Evolutionary conservation across 1,140 invertebrate genomes (phyloP), one percentile per base, ranked within the genome.

Genomic region (Musca domestica): DNA sequence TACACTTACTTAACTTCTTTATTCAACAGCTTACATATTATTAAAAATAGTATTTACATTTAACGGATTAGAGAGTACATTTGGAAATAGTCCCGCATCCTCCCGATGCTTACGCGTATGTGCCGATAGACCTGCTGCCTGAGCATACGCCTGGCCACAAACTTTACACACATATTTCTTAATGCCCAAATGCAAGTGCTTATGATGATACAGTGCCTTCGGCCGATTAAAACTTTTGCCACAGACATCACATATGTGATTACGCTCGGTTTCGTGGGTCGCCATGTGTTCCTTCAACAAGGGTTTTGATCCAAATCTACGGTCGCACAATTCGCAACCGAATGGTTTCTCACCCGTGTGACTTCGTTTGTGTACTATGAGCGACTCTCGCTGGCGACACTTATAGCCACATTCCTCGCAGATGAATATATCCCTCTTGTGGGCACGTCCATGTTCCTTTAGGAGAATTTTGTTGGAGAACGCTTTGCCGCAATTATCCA

Each of bases 311-410:
- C 92, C 90, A 81, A 94, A 93, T 0, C 88, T 89, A 9, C 90
- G 89, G 34, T 85, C 81, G 74, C 91, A 93, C 0, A 88, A 81
- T 7, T 86, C 81, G 74, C 91, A 93, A 74, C 89, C 88, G 69
- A 87, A 90, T 0, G 91, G 91, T 12, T 90, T 81, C 81, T 93
- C 91, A 20, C 91, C 91, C 0, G 91, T 93, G 79, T 94, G 92
- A 0, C 17, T 22, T 10, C 61, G 61, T 64, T 41, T 34, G 17
- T 64, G 61, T 12, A 20, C 52, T 2, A 25, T 7, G 0, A 56
- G 25, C 2, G 52, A 56, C n/a, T 56, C 52, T 1, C 22, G 52
- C 27, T 25, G 19, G 1, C 22, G 22, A 56, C 52, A 56, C 17
- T 56, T 56, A 25, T 56, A 56, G 2, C 52, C 52, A 56, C 52